Evolutionary conservation across 2,797 vertebrate genomes (phyloP), one percentile per base, ranked within the genome.

Genomic region (Austrolebias charrua): DNA sequence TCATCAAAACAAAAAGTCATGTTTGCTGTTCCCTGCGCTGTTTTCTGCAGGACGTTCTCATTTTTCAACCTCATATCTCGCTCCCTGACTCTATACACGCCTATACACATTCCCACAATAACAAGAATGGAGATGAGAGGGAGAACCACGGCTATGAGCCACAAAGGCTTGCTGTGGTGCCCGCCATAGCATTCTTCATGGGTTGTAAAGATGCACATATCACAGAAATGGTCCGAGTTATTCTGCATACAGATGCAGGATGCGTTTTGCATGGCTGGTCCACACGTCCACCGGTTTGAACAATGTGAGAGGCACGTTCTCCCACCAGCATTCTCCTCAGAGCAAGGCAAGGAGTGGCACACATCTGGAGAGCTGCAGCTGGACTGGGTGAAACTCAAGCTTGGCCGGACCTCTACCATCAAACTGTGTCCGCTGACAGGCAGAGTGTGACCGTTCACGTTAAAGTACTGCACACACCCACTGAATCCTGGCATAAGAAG

Each of bases 401-500:
- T 92, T 1, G 89, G 89, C 71, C 53, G 80, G 14, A 84, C 72
- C 43, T 91, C 82, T 28, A 88, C 83, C 60, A 84, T 85, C 38
- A 78, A 52, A 70, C 80, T 91, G 59, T 59, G 80, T 63, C 91
- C 88, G 0, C 63, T 84, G 80, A 91, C 62, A 5, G 90, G 87
- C 49, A 93, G 79, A 44, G 73, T 59, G 67, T 88, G 69, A 35
- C 86, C 80, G 0, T 64, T 86, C 31, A 90, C 72, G 47, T 63
- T 90, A 35, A 94, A 76, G 62, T 90, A 87, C 63, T 88, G 88
- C 73, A 94, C 83, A 71, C 93, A 94, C n/a, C 93, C 93, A 46
- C 43, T 76, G 70, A 93, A 91, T 8, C 90, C 93, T 93, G 82
- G 40, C 3, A 5, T 19, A 19, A 10, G 19, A 20, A 48, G 11